A percentile compares a stretch with the other conserved stretches of the same genome.
These are phyloP conservation scores for Anoura caudifer DNA, from an alignment of 2,113 vertebrate species.

Conservation along the genomic window DNA sequence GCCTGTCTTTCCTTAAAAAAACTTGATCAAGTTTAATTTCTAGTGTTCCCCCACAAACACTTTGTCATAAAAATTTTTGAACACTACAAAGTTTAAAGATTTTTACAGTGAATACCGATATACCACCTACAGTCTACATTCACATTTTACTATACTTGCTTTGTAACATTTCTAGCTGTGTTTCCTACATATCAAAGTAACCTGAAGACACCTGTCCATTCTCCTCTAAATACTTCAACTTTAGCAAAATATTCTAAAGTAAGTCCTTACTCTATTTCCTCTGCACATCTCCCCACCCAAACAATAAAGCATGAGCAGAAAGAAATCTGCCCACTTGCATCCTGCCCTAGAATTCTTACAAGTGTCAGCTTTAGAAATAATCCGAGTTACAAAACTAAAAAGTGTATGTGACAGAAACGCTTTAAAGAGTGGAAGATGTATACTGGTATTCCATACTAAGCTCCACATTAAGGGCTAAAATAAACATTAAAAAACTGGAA, in stretches of 20 bases:
- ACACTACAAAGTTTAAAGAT: background rate
- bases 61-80: background rate
- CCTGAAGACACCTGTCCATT: background rate
- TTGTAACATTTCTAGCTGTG: background rate
- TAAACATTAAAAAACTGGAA: background rate
- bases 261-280: background rate
- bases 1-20: background rate
- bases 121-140: background rate
- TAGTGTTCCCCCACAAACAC: background rate
- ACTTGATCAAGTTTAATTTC: background rate
- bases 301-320: background rate
- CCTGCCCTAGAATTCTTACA: background rate
- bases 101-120: background rate
- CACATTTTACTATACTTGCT: background rate
- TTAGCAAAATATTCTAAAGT: background rate
- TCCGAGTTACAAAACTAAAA: background rate
- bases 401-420: background rate
- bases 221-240: background rate
- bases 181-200: background rate
- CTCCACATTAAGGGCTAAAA: background rate
- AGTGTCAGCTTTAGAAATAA: background rate
- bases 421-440: background rate
- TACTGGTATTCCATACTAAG: background rate
- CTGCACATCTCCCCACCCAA: background rate
- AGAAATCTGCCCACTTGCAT: background rate